Percentiles rank a stretch among this genome's conserved stretches.
Conservation (phyloP, 2,888 invertebrate genomes). For the Spisula subtruncata region DNA sequence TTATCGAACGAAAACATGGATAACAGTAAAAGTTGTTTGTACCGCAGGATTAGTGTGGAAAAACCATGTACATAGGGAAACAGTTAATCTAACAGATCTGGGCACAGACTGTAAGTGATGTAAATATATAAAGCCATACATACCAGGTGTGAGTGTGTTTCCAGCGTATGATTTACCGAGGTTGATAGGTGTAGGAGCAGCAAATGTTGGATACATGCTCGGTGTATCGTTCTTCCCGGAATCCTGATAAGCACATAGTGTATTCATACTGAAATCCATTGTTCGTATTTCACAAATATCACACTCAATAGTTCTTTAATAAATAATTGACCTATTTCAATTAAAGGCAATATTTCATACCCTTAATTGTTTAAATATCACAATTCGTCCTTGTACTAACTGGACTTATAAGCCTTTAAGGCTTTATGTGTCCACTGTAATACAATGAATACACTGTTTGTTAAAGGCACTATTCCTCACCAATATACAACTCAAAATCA, state of each 20-base stretch:
- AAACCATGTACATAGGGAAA: too few species aligned
- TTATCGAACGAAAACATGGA: too few species aligned
- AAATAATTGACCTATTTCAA: background rate
- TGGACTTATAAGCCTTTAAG: background rate
- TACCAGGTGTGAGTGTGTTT: conserved; percentile 67
- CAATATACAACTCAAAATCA: background rate
- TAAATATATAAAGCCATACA: too few species aligned
- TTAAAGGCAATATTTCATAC: background rate
- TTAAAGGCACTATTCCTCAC: background rate
- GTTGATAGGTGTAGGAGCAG: conserved; percentile 65
- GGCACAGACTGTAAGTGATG: too few species aligned
- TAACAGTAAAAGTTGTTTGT: too few species aligned
- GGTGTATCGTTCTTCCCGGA: conserved; percentile 15
- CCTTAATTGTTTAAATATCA: background rate
- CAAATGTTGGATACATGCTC: conserved; percentile 56
- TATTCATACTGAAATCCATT: conserved; percentile 53
- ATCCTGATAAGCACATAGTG: conserved; percentile 19
- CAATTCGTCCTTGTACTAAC: background rate
- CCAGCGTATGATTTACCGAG: conserved; percentile 56
- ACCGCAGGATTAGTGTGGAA: too few species aligned
- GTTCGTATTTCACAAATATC: background rate
- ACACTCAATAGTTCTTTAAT: background rate
- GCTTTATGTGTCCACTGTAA: background rate
- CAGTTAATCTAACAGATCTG: too few species aligned
- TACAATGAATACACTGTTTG: background rate